Conservation (phyloP, 1,140 invertebrate genomes). For the Pseudomyrmex sp. region DNA sequence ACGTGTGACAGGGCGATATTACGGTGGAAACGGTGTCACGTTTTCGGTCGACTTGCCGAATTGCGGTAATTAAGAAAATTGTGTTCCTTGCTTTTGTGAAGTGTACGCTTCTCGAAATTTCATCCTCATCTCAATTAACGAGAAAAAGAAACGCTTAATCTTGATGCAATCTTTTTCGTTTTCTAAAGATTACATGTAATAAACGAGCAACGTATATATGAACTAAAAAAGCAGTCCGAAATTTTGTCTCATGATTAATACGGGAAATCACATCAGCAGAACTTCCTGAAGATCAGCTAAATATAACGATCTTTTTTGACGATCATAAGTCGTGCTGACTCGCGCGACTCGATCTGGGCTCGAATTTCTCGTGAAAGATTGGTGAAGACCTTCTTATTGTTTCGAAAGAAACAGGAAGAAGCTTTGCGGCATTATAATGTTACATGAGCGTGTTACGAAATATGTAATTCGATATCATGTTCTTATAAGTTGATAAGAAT, state of each 20-base stretch:
- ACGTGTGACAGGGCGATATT: constrained; percentile 15
- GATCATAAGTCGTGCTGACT: constrained; percentile 47
- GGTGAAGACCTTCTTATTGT: constrained; percentile 67
- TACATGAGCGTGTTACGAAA: constrained; percentile 66
- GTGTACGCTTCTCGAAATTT: constrained; percentile 28
- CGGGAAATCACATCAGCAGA: constrained; percentile 4
- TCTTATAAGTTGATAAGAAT: constrained; percentile 71
- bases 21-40: constrained; percentile 29
- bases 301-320: constrained; percentile 36
- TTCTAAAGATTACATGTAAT: constrained; percentile 5
- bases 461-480: constrained; percentile 73
- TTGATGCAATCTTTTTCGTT: background rate
- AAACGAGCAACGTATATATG: constrained; percentile 1
- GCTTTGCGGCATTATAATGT: constrained; percentile 51
- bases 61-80: constrained; percentile 60
- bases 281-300: background rate
- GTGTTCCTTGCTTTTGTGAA: constrained; percentile 8
- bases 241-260: constrained; percentile 10
- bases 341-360: constrained; percentile 48
- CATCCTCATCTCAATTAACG: constrained; percentile 12
- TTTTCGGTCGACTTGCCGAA: constrained; percentile 47
- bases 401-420: constrained; percentile 60
- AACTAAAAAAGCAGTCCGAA: background rate
- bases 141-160: background rate
- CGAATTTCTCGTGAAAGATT: constrained; percentile 74